Conservation (phyloP, 2,113 vertebrate genomes). For the Phocoena sinus region DNA sequence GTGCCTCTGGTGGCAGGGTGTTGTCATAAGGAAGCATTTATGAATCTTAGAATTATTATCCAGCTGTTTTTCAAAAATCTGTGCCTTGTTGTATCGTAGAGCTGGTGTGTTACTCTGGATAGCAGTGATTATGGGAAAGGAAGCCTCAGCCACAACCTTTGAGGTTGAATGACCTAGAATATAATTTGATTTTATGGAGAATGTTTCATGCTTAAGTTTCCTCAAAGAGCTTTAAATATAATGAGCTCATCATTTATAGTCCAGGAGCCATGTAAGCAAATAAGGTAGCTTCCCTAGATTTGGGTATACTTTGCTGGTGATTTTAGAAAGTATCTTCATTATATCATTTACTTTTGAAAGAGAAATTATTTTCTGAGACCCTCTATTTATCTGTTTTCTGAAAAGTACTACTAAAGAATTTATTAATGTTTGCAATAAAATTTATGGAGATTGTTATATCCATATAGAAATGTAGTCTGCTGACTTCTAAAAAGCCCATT, state of each 20-base stretch:
- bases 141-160: not conserved
- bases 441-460: not conserved
- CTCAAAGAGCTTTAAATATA: not conserved
- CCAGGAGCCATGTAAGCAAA: fast-evolving
- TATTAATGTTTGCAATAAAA: not conserved
- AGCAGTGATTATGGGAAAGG: not conserved
- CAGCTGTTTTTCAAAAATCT: not conserved
- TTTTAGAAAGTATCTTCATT: not conserved
- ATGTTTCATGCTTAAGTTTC: not conserved
- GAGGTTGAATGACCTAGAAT: not conserved
- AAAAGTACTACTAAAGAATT: not conserved
- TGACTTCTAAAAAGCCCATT: not conserved
- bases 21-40: constrained; percentile 51
- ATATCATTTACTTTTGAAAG: not conserved
- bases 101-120: not conserved
- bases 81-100: fast-evolving
- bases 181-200: not conserved
- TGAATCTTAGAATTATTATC: constrained; percentile 35
- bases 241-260: not conserved
- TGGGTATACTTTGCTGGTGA: not conserved
- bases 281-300: fast-evolving
- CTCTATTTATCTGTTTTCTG: not conserved
- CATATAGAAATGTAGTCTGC: not conserved
- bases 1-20: constrained; percentile 14
- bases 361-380: not conserved